Conservation (phyloP, 2,113 vertebrate species). For the Anguilla japonica region DNA sequence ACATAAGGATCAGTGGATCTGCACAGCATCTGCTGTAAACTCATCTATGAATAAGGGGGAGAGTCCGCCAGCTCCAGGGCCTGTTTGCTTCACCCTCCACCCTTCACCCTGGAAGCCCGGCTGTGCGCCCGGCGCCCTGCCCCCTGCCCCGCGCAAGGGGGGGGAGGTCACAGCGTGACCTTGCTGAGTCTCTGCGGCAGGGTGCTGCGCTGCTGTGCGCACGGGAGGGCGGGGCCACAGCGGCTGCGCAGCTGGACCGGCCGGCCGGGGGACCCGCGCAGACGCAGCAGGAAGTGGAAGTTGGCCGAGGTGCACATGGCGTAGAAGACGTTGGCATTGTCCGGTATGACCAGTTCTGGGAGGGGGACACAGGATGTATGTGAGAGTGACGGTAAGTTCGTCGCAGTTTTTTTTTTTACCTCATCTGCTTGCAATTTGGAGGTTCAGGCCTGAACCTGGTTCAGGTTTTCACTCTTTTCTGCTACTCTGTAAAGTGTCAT, state of each 20-base stretch:
- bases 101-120: neutral
- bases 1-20: neutral
- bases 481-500: too few species aligned
- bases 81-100: neutral
- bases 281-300: conserved; percentile 87
- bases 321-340: conserved; percentile 88
- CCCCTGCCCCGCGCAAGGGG: conserved; percentile 30
- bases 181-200: conserved; percentile 78
- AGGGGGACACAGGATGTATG: neutral
- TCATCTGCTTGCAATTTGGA: too few species aligned
- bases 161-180: conserved; percentile 71
- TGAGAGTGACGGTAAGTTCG: neutral
- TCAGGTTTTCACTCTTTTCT: too few species aligned
- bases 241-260: conserved; percentile 71
- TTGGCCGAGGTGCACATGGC: conserved; percentile 91
- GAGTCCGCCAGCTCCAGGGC: neutral
- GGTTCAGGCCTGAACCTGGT: too few species aligned
- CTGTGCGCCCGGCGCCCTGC: neutral
- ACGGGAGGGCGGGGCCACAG: conserved; percentile 73
- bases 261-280: conserved; percentile 56
- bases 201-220: conserved; percentile 69
- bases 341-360: conserved; percentile 85
- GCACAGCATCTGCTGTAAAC: neutral
- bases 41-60: neutral
- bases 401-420: too few species aligned